Conservation (phyloP, 2,797 vertebrate genomes). For the Brachyalestes nurse region DNA sequence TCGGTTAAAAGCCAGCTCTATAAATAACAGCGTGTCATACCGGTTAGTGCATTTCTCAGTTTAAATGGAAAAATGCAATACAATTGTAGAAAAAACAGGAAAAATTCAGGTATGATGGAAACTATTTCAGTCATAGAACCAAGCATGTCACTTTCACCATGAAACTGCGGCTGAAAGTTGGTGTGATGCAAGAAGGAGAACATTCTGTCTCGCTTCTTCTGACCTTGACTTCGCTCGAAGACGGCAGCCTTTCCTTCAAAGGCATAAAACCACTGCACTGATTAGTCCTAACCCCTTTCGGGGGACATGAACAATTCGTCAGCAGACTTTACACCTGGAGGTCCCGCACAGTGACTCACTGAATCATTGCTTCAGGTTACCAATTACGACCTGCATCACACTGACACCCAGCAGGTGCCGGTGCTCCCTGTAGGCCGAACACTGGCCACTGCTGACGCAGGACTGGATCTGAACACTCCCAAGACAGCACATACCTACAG, state of each 20-base stretch:
- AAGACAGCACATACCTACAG: not conserved
- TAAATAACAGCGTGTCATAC: too few species aligned
- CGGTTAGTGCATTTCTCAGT: too few species aligned
- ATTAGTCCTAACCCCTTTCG: slow-evolving; percentile 12
- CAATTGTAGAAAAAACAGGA: too few species aligned
- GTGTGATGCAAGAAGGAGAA: too few species aligned
- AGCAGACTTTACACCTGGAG: slow-evolving; percentile 13
- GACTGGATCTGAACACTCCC: not conserved
- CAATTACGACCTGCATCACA: slow-evolving; percentile 33
- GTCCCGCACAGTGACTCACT: not conserved
- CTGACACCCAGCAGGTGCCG: slow-evolving; percentile 30
- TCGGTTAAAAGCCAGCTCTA: too few species aligned
- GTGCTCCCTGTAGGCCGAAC: not conserved
- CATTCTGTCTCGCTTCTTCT: not conserved
- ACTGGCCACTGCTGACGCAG: not conserved
- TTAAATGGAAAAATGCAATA: too few species aligned
- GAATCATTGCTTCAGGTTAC: slow-evolving; percentile 22
- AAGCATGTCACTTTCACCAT: too few species aligned
- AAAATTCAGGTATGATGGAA: too few species aligned
- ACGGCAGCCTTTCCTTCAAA: not conserved
- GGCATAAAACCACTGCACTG: slow-evolving; percentile 2
- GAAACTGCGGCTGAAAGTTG: too few species aligned
- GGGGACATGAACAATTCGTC: slow-evolving; percentile 1
- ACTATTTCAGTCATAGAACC: too few species aligned
- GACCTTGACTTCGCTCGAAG: not conserved